These are phyloP conservation scores for Mallateleia sp. DNA, from an alignment of 2,888 invertebrate genomes.

Conservation along the genomic window DNA sequence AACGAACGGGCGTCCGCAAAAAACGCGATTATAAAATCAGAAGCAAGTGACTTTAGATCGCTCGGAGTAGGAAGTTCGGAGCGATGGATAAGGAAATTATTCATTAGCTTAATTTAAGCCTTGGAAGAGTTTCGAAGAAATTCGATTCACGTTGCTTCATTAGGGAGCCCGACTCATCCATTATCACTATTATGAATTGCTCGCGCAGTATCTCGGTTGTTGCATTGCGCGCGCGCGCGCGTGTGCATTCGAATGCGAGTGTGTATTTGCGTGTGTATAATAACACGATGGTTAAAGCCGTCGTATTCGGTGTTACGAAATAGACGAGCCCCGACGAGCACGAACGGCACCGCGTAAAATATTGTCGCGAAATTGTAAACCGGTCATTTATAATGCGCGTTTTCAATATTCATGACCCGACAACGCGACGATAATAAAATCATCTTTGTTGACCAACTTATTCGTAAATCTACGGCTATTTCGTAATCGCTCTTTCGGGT, in stretches of 20 bases:
- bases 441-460: slow-evolving; percentile 49
- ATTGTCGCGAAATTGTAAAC: slow-evolving; percentile 46
- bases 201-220: slow-evolving; percentile 20
- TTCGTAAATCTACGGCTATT: slow-evolving; percentile 47
- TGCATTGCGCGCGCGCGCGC: not conserved
- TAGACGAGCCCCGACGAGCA: slow-evolving; percentile 3
- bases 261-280: not conserved
- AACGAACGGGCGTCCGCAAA: too few relatives aligned
- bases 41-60: too few relatives aligned
- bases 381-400: slow-evolving; percentile 32
- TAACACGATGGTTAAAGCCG: not conserved
- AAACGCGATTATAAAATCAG: too few relatives aligned
- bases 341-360: slow-evolving; percentile 44
- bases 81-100: slow-evolving; percentile 47
- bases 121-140: slow-evolving; percentile 51
- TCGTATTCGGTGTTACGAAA: slow-evolving; percentile 37
- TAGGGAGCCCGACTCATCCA: slow-evolving; percentile 36
- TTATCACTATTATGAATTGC: slow-evolving; percentile 47
- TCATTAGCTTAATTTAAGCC: slow-evolving; percentile 40
- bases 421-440: slow-evolving; percentile 49
- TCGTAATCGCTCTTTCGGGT: slow-evolving; percentile 32
- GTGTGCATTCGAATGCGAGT: not conserved
- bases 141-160: slow-evolving; percentile 57
- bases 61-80: too few relatives aligned
- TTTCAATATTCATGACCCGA: slow-evolving; percentile 54